Evolutionary conservation across 2,797 vertebrate genomes (phyloP), one percentile per base, ranked within the genome.

Genomic region (Galagoides demidoff): DNA sequence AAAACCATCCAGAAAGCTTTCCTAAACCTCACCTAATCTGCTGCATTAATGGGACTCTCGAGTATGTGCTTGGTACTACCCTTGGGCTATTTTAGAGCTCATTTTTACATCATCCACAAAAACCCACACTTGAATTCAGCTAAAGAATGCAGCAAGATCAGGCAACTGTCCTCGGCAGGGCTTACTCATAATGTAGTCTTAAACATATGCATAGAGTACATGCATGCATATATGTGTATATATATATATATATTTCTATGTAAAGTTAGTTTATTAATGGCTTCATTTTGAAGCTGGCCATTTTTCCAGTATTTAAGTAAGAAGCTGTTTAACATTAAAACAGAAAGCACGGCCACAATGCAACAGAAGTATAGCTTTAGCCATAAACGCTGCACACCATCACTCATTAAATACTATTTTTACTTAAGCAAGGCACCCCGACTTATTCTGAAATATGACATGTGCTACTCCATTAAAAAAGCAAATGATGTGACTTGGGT

Each of bases 301-400:
- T 91, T 96, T 83, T 88, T 87, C 89, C 93, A 96, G 8, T 93
- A 96, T 95, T 95, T 96, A 95, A 97, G 94, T 94, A 96, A 96
- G 92, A 96, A 97, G 95, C 89, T 96, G 92, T 93, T 96, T 85
- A 92, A 96, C 82, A 96, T 92, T 95, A 95, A 97, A 97, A 94
- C 96, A 97, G 94, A 95, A 95, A 29, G 9, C 86, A 78, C 91
- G 88, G 95, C 78, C 96, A 97, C 92, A 92, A 59, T 43, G 87
- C 95, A 94, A 96, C 95, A 96, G 73, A 84, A 52, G 39, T 86
- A 93, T 79, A 96, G 94, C 94, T 97, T 89, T 90, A 92, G 57
- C 85, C 83, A 90, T 45, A 85, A 85, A 83, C 34, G 14, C 76
- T 87, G 87, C 95, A 94, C 90, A 95, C 66, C 89, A 87, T 92